These are phyloP conservation scores for Zaprionus obscuricornis DNA, from an alignment of 2,888 invertebrate species.

Conservation along the genomic window DNA sequence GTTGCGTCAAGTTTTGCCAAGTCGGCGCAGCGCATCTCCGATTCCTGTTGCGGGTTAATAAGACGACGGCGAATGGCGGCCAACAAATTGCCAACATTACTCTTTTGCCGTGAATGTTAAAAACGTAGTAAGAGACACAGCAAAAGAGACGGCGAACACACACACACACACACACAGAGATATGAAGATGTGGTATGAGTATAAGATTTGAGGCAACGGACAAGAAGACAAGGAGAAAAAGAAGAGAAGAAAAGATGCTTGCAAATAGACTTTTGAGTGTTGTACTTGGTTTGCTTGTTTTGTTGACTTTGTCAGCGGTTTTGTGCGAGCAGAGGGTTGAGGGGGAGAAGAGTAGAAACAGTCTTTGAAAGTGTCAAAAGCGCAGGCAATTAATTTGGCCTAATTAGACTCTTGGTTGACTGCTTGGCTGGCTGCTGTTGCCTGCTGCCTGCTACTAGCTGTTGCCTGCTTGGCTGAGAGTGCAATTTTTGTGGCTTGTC, in stretches of 20 bases:
- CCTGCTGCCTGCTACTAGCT: not conserved
- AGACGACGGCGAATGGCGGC: conserved; percentile 53
- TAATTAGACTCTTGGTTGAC: conserved; percentile 73
- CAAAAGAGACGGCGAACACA: not conserved
- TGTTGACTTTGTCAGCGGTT: conserved; percentile 53
- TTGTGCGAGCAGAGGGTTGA: not conserved
- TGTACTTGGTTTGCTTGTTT: conserved; percentile 65
- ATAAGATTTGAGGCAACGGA: too few relatives aligned
- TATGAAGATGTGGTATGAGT: not conserved
- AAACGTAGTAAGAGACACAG: not conserved
- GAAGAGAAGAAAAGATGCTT: conserved; percentile 34
- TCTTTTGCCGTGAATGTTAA: conserved; percentile 43
- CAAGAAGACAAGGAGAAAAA: too few relatives aligned
- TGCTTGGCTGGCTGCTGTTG: conserved; percentile 38
- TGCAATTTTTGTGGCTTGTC: conserved; percentile 71
- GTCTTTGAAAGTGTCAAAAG: conserved; percentile 74
- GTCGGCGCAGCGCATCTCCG: conserved; percentile 47
- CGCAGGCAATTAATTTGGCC: conserved; percentile 76
- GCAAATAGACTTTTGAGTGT: conserved; percentile 75
- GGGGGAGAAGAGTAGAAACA: conserved; percentile 18
- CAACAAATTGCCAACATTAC: conserved; percentile 76
- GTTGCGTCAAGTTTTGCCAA: conserved; percentile 65
- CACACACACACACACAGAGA: not conserved
- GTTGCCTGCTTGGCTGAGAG: conserved; percentile 29
- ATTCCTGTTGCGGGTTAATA: conserved; percentile 74